Evolutionary conservation across 2,113 vertebrate genomes (phyloP).

Genomic region (Romanogobio albipinnatus): DNA sequence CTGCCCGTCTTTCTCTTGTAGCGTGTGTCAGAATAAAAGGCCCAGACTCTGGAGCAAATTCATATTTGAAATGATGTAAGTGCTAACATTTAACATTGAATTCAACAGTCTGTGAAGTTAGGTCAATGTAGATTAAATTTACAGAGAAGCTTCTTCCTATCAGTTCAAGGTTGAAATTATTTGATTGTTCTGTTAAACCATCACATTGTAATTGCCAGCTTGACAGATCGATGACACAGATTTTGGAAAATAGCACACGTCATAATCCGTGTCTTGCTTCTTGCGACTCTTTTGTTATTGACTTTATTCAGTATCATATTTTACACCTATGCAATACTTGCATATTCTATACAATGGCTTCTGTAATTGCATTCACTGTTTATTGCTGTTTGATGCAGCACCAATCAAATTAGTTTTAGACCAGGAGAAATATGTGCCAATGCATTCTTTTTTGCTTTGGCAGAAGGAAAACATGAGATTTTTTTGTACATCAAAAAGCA

Average conservation of each 20-base stretch:
- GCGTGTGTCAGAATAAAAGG: constrained; percentile 54
- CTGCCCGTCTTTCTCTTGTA: constrained; percentile 59
- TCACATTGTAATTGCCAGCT: background rate
- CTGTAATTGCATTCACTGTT: constrained; percentile 78
- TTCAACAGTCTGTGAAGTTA: constrained; percentile 51
- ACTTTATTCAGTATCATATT: constrained; percentile 74
- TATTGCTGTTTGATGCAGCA: constrained; percentile 72
- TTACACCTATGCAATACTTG: constrained; percentile 64
- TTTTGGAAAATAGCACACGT: background rate
- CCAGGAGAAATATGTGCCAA: background rate
- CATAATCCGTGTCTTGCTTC: background rate
- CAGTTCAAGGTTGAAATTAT: background rate
- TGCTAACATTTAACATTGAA: constrained; percentile 67
- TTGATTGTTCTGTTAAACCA: background rate
- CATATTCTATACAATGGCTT: constrained; percentile 62
- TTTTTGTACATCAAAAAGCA: background rate
- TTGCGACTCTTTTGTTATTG: constrained; percentile 70
- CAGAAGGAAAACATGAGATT: background rate
- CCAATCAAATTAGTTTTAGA: constrained; percentile 70
- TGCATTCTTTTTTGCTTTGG: background rate
- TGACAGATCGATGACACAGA: background rate
- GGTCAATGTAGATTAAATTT: constrained; percentile 34
- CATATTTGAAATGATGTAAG: constrained; percentile 72
- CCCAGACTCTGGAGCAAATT: constrained; percentile 52
- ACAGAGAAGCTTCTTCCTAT: background rate